A percentile compares a stretch with the other conserved stretches of the same genome.
phyloP scores from a whole-genome alignment of 2,888 invertebrate genomes.

The Ernsta delagoae region DNA sequence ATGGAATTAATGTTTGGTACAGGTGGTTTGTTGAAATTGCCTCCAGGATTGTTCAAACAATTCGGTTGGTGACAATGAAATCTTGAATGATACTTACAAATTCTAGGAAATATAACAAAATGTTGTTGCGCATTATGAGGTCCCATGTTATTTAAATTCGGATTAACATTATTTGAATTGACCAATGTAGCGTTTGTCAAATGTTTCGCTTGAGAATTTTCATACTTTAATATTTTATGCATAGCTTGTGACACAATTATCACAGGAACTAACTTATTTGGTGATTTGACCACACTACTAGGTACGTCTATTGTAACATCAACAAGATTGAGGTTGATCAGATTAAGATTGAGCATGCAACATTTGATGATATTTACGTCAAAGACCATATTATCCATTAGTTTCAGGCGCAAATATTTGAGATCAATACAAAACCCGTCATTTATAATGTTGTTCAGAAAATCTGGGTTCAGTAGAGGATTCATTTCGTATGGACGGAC shows the following conservation, averaged over 20 bases:
- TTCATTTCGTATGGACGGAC: slow-evolving; percentile 3
- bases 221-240: neutral
- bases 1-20: neutral
- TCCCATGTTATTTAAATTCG: neutral
- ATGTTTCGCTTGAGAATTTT: neutral
- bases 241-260: neutral
- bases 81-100: neutral
- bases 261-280: neutral
- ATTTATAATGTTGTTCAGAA: neutral
- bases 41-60: neutral
- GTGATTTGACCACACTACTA: neutral
- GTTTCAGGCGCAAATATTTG: slow-evolving; percentile 7
- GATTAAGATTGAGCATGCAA: slow-evolving; percentile 11
- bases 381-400: neutral
- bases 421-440: neutral
- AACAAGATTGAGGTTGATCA: neutral
- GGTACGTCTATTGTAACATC: slow-evolving; percentile 4
- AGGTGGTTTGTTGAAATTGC: neutral
- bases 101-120: neutral
- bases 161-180: neutral
- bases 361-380: neutral
- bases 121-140: neutral
- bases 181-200: neutral
- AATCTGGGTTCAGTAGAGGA: slow-evolving; percentile 3
- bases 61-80: neutral